Base-by-base conservation (phyloP, 2,888 invertebrate genomes). In the Helleia helle region DNA sequence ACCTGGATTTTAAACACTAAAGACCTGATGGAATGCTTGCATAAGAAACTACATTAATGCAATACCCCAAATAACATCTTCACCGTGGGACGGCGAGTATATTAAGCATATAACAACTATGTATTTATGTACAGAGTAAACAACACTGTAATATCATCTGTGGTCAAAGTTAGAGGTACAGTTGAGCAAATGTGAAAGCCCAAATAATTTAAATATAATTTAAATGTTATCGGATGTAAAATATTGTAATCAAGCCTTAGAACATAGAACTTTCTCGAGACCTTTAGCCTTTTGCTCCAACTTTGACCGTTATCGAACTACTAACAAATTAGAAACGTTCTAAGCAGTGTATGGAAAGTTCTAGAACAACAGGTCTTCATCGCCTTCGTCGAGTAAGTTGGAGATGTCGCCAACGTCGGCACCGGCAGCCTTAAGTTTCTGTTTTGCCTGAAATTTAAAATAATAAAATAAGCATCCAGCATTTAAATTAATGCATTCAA, bases 341-440 rank as follows among this genome's bases (percentile, higher is more conserved):
- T 37, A 36, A 27, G 39, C 39, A 7, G 22, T 18, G 14, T 9
- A 18, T 26, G 18, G 18, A 18, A 7, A 15, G n/a, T 29, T 50
- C 87, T 93, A 95, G 86, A 97, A 97, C 43, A 97, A 85, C 45
- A 97, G 81, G 79, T 97, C 96, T 65, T 95, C 95, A 62, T 97
- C 96, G 29, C 92, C 93, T 54, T 95, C 94, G 49, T 94, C 93
- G 31, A 96, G 81, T 58, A 96, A 87, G 65, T 93, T 95, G 24
- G 88, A 88, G 15, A 87, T 71, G 54, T 86, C 77, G 30, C 81
- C 57, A 12, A 60, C 44, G 38, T 81, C 77, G 30, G 49, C 11
- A 9, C 30, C 14, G 7, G 56, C 58, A 1, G 62, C 67, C 4
- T 56, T 47, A 50, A 65, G 38, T 26, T 60, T 60, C 13, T 55